These are phyloP conservation scores for Lethenteron reissneri DNA, from an alignment of 2,113 vertebrate species.

Conservation along the genomic window DNA sequence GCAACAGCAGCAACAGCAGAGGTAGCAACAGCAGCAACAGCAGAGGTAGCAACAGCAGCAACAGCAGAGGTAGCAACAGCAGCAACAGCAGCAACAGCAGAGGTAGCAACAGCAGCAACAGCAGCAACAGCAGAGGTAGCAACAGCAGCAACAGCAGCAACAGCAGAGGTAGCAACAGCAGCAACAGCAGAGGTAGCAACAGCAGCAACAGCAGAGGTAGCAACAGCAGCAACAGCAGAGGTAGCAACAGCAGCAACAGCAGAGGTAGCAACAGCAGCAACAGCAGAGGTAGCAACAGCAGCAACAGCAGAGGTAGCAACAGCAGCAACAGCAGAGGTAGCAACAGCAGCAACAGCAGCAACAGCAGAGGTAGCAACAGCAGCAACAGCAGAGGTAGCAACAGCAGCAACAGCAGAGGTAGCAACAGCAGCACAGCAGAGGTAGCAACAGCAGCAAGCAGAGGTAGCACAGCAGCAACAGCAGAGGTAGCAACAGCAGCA, in stretches of 20 bases:
- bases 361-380: too few species aligned
- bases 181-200: neutral
- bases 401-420: too few species aligned
- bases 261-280: neutral
- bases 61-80: neutral
- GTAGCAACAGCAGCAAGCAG: too few species aligned
- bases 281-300: neutral
- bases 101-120: neutral
- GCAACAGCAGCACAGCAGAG: neutral
- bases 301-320: neutral
- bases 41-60: too few species aligned
- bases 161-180: neutral
- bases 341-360: too few species aligned
- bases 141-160: neutral
- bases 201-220: slow-evolving; percentile 28
- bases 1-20: too few species aligned
- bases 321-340: neutral
- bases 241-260: neutral
- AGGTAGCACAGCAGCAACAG: too few species aligned
- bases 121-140: slow-evolving; percentile 15
- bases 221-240: neutral
- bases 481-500: too few species aligned
- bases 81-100: neutral
- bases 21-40: neutral
- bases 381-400: too few species aligned